Evolutionary conservation across 2,888 invertebrate species (phyloP), one percentile per base, ranked within the genome.

Genomic region (Tanypteryx hageni): DNA sequence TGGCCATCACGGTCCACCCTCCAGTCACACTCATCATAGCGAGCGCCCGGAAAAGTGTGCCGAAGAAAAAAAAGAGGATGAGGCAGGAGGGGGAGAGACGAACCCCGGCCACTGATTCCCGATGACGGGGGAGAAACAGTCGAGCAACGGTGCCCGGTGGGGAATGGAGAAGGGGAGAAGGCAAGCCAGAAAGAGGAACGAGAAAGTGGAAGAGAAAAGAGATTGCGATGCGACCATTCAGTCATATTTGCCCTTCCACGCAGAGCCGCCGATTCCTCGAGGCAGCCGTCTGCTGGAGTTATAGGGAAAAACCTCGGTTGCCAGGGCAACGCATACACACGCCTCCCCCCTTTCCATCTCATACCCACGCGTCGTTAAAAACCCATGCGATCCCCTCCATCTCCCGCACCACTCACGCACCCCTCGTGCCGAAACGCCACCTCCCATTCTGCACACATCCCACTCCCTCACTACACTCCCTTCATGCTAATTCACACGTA

Each of bases 201-300:
- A 44, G 27, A 27, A 56, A 16, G 18, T 4, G 44, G n/a, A 27
- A 27, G n/a, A 76, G n/a, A 27, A 27, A 27, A 57, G 56, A 57
- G 83, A 83, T n/a, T 18, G 13, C 57, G 57, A 83, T 57, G 44
- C 57, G 83, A 83, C 83, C 83, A 83, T 83, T 57, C 83, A 83
- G 83, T 83, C 56, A 83, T 56, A 57, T 83, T 83, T 83, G 83
- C 27, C 83, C 83, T 83, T 83, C 83, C 57, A 57, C 56, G 83
- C 44, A 44, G 83, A n/a, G 83, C 57, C 83, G 57, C 83, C 57
- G 83, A 83, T 83, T 83, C 83, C 83, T 11, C n/a, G n/a, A 83
- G 56, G 83, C 83, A 83, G 83, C 56, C 83, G 83, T 56, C 83
- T 57, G 83, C n/a, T 83, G 56, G 13, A 57, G 56, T 83, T 83